phyloP scores from a whole-genome alignment of 2,113 vertebrate species.

The Podarcis muralis region DNA sequence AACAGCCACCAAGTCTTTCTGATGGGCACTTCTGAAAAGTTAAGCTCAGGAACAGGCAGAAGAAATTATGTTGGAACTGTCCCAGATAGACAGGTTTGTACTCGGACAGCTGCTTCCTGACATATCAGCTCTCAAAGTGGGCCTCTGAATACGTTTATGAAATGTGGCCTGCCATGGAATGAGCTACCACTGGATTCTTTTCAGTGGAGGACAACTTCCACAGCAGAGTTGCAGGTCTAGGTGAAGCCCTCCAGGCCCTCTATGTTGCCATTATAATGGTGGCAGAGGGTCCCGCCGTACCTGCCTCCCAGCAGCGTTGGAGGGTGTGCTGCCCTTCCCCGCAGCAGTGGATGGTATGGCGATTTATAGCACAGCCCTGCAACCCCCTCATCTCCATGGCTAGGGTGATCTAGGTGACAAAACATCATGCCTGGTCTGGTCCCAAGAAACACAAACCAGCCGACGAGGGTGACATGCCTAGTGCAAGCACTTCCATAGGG shows the following conservation, averaged over 20 bases:
- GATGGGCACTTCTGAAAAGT: neutral
- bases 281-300: too few relatives aligned
- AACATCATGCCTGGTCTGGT: too few relatives aligned
- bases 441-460: too few relatives aligned
- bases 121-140: neutral
- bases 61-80: neutral
- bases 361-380: too few relatives aligned
- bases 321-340: too few relatives aligned
- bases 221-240: too few relatives aligned
- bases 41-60: neutral
- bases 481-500: neutral
- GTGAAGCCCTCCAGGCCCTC: too few relatives aligned
- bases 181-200: neutral
- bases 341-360: too few relatives aligned
- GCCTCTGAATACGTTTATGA: neutral
- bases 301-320: too few relatives aligned
- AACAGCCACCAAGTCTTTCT: constrained; percentile 5
- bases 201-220: neutral
- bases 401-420: too few relatives aligned
- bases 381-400: too few relatives aligned
- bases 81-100: neutral
- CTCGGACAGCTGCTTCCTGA: neutral
- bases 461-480: neutral
- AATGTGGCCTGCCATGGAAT: neutral
- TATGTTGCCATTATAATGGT: too few relatives aligned